These are phyloP conservation scores for Coreoperca whiteheadi DNA, from an alignment of 2,113 vertebrate genomes.

Conservation along the genomic window DNA sequence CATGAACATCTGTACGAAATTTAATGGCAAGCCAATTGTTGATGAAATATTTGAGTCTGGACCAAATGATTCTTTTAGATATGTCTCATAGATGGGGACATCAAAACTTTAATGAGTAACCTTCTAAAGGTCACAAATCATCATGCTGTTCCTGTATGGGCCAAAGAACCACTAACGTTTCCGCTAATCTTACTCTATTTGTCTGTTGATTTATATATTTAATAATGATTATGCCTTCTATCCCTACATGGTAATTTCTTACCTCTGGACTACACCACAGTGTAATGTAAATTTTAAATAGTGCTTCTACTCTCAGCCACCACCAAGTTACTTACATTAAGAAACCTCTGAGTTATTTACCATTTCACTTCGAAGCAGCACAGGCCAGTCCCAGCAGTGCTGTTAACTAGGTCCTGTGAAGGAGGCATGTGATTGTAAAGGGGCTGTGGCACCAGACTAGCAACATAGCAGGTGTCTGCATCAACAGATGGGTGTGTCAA, in stretches of 20 bases:
- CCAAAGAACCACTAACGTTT: conserved; percentile 11
- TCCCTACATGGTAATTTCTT: conserved; percentile 23
- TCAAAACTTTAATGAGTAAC: conserved; percentile 26
- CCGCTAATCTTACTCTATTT: conserved; percentile 20
- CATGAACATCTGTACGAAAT: too few species aligned
- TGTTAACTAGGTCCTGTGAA: conserved; percentile 30
- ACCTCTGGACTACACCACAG: conserved; percentile 18
- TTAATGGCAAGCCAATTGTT: too few species aligned
- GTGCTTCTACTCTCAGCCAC: conserved; percentile 19
- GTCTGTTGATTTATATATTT: conserved; percentile 51
- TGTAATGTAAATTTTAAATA: conserved; percentile 39
- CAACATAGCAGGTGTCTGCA: conserved; percentile 38
- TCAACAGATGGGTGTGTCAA: conserved; percentile 37
- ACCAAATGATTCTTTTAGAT: conserved; percentile 2
- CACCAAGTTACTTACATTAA: conserved; percentile 20
- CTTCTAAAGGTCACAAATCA: conserved; percentile 41
- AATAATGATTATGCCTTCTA: conserved; percentile 14
- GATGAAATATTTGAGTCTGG: neutral
- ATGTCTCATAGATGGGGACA: conserved; percentile 7
- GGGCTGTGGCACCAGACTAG: conserved; percentile 29
- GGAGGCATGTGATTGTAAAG: conserved; percentile 54
- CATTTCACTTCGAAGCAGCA: conserved; percentile 21
- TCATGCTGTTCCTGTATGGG: conserved; percentile 18
- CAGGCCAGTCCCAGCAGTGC: conserved; percentile 43
- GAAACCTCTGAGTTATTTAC: conserved; percentile 44